These are phyloP conservation scores for Sthenelais limicola DNA, from an alignment of 2,888 invertebrate genomes.

Conservation along the genomic window DNA sequence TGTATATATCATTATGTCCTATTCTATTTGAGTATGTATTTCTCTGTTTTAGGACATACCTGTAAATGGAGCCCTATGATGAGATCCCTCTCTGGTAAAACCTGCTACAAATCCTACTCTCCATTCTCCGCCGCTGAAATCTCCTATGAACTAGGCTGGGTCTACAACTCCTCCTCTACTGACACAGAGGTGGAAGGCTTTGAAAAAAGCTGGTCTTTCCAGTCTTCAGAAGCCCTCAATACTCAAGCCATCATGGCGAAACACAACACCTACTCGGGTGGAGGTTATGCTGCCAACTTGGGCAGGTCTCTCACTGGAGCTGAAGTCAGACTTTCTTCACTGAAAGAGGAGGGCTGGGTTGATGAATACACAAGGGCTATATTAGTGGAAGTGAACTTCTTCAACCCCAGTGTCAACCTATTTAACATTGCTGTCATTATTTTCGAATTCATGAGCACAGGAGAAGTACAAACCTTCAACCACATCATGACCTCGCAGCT, in stretches of 20 bases:
- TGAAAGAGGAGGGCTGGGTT: constrained; percentile 46
- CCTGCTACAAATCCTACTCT: constrained; percentile 53
- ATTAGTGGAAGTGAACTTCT: constrained; percentile 8
- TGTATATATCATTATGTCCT: too few species aligned
- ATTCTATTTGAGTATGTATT: too few species aligned
- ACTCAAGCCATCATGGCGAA: constrained; percentile 54
- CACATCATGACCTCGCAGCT: constrained; percentile 56
- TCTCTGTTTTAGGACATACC: neutral
- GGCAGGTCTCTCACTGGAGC: constrained; percentile 29
- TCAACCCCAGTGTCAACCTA: constrained; percentile 45
- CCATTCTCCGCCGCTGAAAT: constrained; percentile 51
- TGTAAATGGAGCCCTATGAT: constrained; percentile 45
- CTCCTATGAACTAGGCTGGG: constrained; percentile 53
- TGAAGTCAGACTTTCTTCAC: constrained; percentile 35
- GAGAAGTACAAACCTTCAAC: constrained; percentile 52
- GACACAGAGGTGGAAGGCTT: too few species aligned
- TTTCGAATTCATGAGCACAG: constrained; percentile 56
- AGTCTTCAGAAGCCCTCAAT: constrained; percentile 53
- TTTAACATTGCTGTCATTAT: constrained; percentile 56
- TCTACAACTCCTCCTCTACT: too few species aligned
- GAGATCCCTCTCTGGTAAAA: constrained; percentile 36
- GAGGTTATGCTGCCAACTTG: constrained; percentile 56
- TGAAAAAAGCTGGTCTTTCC: constrained; percentile 51
- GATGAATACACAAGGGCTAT: constrained; percentile 9
- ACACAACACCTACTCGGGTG: constrained; percentile 60